Evolutionary conservation across 2,797 vertebrate species (phyloP).

Genomic region (Siniperca undulata): DNA sequence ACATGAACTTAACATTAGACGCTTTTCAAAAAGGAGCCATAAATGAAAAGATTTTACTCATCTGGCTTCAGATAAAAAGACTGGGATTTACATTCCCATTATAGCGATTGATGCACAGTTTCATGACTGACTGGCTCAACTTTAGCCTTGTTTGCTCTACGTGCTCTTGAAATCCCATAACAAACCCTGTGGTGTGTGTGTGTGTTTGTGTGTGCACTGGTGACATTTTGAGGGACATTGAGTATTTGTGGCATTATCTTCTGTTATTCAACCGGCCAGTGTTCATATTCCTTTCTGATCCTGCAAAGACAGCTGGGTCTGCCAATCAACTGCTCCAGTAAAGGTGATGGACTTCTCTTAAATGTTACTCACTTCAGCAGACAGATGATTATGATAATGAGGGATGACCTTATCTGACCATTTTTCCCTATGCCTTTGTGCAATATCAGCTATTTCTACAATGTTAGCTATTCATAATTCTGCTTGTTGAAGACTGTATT

Average conservation of each 20-base stretch:
- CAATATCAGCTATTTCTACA: neutral
- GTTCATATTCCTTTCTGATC: constrained; percentile 50
- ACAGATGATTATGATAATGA: constrained; percentile 27
- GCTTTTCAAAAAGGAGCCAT: neutral
- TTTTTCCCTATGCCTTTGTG: neutral
- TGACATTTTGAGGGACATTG: constrained; percentile 51
- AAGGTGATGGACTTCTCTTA: constrained; percentile 13
- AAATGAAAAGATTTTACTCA: constrained; percentile 15
- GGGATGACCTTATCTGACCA: constrained; percentile 17
- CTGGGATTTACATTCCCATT: neutral
- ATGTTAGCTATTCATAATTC: neutral
- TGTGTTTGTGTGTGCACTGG: constrained; percentile 10
- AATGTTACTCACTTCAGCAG: constrained; percentile 16
- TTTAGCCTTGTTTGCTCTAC: constrained; percentile 19
- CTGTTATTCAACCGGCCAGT: constrained; percentile 33
- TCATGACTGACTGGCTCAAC: neutral
- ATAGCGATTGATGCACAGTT: neutral
- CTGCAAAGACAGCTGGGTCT: constrained; percentile 46
- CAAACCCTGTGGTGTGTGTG: neutral
- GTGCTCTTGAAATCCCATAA: neutral
- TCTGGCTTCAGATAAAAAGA: constrained; percentile 7
- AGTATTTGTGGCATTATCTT: constrained; percentile 41
- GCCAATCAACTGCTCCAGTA: constrained; percentile 43
- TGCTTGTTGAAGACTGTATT: neutral
- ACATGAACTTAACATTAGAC: neutral